phyloP scores from a whole-genome alignment of 30 jellyfish, hydroid and myxozoan genomes.

The Turritopsis rubra region DNA sequence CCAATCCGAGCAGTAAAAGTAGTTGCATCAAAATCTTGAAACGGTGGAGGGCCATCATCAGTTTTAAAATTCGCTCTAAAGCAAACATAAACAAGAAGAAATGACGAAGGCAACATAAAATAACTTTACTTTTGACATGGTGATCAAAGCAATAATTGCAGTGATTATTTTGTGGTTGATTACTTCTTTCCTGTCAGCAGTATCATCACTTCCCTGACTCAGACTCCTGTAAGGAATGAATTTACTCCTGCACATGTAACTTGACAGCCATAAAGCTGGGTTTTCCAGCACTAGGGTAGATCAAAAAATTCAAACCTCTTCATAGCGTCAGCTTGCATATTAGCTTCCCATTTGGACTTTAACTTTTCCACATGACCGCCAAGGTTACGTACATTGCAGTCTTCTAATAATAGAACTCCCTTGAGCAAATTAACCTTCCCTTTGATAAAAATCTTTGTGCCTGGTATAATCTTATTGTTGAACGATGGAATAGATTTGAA shows the following conservation, averaged over 20 bases:
- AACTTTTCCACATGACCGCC: constrained; percentile 91
- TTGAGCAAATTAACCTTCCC: constrained; percentile 32
- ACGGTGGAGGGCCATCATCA: constrained; percentile 18
- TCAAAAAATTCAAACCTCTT: too few relatives aligned
- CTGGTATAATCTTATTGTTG: constrained; percentile 66
- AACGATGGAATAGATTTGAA: constrained; percentile 36
- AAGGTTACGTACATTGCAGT: constrained; percentile 35
- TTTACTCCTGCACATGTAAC: too few relatives aligned
- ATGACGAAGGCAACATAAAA: not conserved
- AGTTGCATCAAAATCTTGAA: not conserved
- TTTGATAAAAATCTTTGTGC: constrained; percentile 60
- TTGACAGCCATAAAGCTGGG: too few relatives aligned
- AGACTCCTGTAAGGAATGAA: too few relatives aligned
- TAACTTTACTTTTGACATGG: too few relatives aligned
- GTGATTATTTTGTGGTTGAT: too few relatives aligned
- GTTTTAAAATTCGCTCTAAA: not conserved
- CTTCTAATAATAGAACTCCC: constrained; percentile 65
- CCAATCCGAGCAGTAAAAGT: not conserved
- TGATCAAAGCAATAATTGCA: too few relatives aligned
- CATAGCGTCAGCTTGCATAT: constrained; percentile 12
- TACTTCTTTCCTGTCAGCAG: too few relatives aligned
- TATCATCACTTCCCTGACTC: too few relatives aligned
- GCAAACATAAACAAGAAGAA: not conserved
- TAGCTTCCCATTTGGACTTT: constrained; percentile 67
- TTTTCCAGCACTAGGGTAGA: too few relatives aligned